These are phyloP conservation scores for Ectobius pallidus DNA, from an alignment of 2,888 invertebrate species.

Conservation along the genomic window DNA sequence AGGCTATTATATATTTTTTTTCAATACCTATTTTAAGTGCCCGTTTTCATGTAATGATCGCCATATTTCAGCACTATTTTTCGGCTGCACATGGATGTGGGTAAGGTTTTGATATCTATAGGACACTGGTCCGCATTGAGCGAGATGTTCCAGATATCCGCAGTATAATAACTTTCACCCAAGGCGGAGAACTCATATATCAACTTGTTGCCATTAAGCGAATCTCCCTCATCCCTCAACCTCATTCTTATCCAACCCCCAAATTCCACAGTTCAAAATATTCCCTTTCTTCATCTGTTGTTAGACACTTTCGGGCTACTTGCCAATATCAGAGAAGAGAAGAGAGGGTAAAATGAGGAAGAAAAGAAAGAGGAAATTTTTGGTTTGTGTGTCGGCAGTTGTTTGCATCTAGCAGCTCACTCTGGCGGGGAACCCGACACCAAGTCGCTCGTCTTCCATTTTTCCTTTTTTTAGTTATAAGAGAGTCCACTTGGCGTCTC, in stretches of 20 bases:
- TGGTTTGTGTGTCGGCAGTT: slow-evolving; percentile 17
- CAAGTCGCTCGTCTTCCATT: slow-evolving; percentile 13
- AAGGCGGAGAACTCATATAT: background rate
- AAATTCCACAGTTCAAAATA: slow-evolving; percentile 26
- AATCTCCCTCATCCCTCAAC: background rate
- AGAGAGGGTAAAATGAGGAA: background rate
- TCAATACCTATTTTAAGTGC: too few species aligned
- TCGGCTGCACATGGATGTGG: too few species aligned
- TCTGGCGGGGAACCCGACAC: slow-evolving; percentile 23
- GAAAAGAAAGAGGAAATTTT: slow-evolving; percentile 9
- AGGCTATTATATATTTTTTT: too few species aligned
- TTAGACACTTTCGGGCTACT: background rate
- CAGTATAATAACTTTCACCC: background rate
- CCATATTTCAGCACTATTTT: too few species aligned
- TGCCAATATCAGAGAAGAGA: background rate
- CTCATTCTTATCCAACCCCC: background rate
- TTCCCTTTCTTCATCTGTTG: slow-evolving; percentile 21
- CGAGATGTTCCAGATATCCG: background rate
- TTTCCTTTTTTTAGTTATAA: slow-evolving; percentile 16
- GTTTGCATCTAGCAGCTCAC: slow-evolving; percentile 14
- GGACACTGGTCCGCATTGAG: background rate
- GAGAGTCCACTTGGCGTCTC: slow-evolving; percentile 31
- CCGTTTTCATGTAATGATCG: too few species aligned
- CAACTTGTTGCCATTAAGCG: slow-evolving; percentile 33
- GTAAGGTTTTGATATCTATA: too few species aligned